Conservation (phyloP, 2,113 vertebrate genomes). For the Asarcornis scutulata region DNA sequence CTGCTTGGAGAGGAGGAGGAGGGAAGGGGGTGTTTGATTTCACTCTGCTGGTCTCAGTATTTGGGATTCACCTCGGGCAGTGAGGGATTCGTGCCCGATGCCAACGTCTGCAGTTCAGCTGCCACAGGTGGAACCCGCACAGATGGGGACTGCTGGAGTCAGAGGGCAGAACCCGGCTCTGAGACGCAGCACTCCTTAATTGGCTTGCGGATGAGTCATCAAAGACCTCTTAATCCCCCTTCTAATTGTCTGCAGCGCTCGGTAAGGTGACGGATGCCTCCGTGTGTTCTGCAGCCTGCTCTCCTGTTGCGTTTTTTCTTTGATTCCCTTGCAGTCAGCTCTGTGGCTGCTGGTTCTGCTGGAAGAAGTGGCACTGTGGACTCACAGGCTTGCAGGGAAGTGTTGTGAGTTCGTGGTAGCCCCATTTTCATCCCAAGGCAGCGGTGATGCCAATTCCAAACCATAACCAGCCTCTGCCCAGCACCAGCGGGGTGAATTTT, state of each 20-base stretch:
- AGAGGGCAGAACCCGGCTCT: background rate
- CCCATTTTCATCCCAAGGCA: rapidly evolving
- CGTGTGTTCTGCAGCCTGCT: background rate
- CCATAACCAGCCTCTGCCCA: rapidly evolving
- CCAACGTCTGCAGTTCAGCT: rapidly evolving
- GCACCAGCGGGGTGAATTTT: background rate
- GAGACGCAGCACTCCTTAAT: background rate
- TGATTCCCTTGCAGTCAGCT: rapidly evolving
- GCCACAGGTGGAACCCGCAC: background rate
- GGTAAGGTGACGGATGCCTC: background rate
- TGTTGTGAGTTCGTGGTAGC: rapidly evolving
- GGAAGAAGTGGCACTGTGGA: background rate
- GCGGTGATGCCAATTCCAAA: rapidly evolving
- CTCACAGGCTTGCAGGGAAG: rapidly evolving
- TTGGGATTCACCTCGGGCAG: rapidly evolving
- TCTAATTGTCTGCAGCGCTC: background rate
- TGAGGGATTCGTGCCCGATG: background rate
- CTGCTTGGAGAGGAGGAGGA: background rate
- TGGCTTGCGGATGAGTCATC: background rate
- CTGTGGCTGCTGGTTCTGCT: background rate
- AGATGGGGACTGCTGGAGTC: background rate
- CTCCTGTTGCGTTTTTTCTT: background rate
- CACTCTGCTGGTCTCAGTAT: background rate
- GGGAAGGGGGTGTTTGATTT: background rate
- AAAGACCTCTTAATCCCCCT: background rate